Conservation (phyloP, 2,113 vertebrate genomes). For the Rhizomys pruinosus region DNA sequence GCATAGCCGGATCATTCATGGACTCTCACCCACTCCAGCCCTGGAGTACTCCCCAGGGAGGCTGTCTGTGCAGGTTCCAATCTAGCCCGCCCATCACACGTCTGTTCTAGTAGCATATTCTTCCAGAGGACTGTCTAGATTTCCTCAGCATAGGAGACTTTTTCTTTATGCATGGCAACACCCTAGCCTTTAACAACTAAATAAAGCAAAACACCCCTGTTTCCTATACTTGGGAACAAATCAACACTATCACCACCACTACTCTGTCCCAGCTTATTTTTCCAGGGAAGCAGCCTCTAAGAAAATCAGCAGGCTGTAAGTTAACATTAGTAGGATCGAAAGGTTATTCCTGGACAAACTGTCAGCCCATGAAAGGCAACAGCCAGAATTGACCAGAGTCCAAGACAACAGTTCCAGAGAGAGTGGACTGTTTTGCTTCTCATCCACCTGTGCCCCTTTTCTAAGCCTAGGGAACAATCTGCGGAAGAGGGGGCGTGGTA, state of each 20-base stretch:
- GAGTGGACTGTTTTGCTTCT: too few species aligned
- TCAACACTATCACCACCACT: too few species aligned
- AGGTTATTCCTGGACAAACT: too few species aligned
- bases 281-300: background rate
- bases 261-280: background rate
- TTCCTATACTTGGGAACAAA: too few species aligned
- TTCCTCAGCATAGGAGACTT: background rate
- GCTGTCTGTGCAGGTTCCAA: background rate
- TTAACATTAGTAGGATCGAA: too few species aligned
- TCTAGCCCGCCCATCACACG: background rate
- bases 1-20: background rate
- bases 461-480: too few species aligned
- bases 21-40: fast-evolving
- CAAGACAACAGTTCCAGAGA: too few species aligned
- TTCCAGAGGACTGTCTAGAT: background rate
- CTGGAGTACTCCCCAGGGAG: background rate
- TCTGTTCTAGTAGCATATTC: background rate
- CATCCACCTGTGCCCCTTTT: too few species aligned
- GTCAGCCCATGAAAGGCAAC: too few species aligned
- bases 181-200: background rate
- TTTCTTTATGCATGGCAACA: background rate
- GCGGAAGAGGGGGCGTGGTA: too few species aligned
- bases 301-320: background rate
- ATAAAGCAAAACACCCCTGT: background rate
- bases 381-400: too few species aligned